Base-by-base conservation (phyloP, 2,113 vertebrate genomes). In the Scopus umbretta region DNA sequence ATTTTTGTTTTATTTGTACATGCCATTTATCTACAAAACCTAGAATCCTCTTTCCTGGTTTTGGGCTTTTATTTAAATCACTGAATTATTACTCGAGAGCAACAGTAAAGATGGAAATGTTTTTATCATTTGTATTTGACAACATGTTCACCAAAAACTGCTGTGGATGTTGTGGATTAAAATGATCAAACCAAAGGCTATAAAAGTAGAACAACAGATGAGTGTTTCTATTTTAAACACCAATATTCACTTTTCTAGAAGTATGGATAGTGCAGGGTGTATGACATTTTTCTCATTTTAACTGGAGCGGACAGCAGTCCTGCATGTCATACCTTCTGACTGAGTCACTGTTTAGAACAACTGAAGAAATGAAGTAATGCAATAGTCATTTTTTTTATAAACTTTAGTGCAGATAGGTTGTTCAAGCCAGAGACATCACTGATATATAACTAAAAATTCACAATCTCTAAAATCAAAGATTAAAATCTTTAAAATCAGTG, bases 231-330 rank as follows among this genome's bases (percentile, higher is more conserved):
- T 75, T 49, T 91, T 79, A 80, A 93, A 84, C 62, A 95, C 40
- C 27, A 56, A 58, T 26, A 95, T 80, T 72, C 62, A 34, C 78
- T 88, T 91, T 86, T 55, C 78, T 63, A 68, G 52, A 86, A 71
- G 45, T 45, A 15, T 59, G 66, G 86, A 68, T 16, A 91, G 40
- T 74, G 15, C 30, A 80, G 47, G 47, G 6, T 21, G 36, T 25
- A 38, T 52, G 19, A 89, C 34, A 53, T 78, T 93, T 88, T 90
- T 82, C 47, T 81, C 58, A 80, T 92, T 97, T 84, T 88, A 84
- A 50, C 34, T 20, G 42, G 29, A 93, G 50, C 12, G 89, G 74
- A 92, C 36, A 95, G 86, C 30, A 96, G 43, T 71, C 61, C 73
- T 53, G 74, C 56, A 74, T n/a, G 58, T 74, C 66, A 87, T 65